Conservation (phyloP, 2,888 invertebrate genomes). For the Vannuccia rotundouncinata region DNA sequence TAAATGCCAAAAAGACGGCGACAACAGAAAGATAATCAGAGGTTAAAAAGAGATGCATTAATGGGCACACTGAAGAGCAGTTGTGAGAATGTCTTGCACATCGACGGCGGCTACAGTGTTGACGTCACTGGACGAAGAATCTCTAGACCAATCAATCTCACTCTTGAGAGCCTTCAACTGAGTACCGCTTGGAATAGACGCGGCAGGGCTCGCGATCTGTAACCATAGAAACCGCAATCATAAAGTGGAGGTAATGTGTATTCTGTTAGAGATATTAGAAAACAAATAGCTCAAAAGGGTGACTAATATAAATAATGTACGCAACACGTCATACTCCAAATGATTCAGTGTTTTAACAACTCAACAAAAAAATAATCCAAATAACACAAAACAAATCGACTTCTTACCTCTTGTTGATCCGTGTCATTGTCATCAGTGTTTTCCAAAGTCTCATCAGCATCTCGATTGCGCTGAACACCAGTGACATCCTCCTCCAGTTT, state of each 20-base stretch:
- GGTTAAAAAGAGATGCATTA: background rate
- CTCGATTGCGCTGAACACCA: background rate
- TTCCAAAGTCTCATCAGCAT: background rate
- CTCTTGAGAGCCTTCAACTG: background rate
- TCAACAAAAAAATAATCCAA: no score
- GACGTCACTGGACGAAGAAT: background rate
- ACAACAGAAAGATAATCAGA: background rate
- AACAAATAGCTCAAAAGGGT: no score
- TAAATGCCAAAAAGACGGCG: background rate
- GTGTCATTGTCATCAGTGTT: background rate
- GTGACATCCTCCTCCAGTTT: slow-evolving; percentile 78
- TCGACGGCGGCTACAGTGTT: background rate
- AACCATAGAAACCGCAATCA: no score
- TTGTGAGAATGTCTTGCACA: background rate
- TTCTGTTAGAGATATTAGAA: no score
- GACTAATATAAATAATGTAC: no score
- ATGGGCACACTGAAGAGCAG: background rate
- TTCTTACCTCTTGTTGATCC: background rate
- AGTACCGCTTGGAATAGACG: background rate
- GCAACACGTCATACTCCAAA: no score
- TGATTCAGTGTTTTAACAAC: no score
- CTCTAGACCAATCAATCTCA: background rate
- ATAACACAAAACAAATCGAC: no score
- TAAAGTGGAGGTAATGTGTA: no score
- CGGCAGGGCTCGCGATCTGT: no score